Conservation (phyloP, 2,888 invertebrate species). For the Schrankia costaestrigalis region DNA sequence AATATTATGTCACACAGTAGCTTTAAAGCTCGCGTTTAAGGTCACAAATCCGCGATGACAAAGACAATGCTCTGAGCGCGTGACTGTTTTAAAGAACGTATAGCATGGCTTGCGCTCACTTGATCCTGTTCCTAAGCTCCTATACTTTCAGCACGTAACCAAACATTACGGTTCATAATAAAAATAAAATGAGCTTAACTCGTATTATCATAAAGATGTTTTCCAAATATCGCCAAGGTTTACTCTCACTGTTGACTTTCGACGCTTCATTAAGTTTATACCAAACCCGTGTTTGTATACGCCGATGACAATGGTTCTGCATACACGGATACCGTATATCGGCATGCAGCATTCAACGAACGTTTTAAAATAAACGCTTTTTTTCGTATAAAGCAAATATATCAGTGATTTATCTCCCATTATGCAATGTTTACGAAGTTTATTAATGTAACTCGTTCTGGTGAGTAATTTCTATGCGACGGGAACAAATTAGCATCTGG, state of each 20-base stretch:
- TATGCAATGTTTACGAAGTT: slow-evolving; percentile 13
- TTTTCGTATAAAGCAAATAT: slow-evolving; percentile 12
- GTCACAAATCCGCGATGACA: slow-evolving; percentile 14
- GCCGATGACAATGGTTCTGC: slow-evolving; percentile 34
- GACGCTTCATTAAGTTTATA: slow-evolving; percentile 64
- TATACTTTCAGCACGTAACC: slow-evolving; percentile 23
- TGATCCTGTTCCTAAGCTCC: slow-evolving; percentile 21
- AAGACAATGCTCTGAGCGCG: slow-evolving; percentile 18
- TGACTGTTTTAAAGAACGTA: slow-evolving; percentile 21
- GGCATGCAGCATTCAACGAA: slow-evolving; percentile 16
- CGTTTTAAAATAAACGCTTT: slow-evolving; percentile 20
- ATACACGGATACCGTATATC: slow-evolving; percentile 30
- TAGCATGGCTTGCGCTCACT: slow-evolving; percentile 20
- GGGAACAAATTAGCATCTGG: slow-evolving; percentile 63
- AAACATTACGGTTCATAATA: slow-evolving; percentile 31
- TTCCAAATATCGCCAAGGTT: slow-evolving; percentile 49
- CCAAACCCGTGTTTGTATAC: slow-evolving; percentile 48
- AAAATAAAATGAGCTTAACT: slow-evolving; percentile 39
- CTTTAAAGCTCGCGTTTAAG: slow-evolving; percentile 12
- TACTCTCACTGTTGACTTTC: slow-evolving; percentile 50
- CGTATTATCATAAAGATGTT: slow-evolving; percentile 50
- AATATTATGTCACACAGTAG: no score
- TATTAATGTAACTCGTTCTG: slow-evolving; percentile 25
- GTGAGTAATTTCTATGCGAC: slow-evolving; percentile 54
- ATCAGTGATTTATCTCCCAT: slow-evolving; percentile 13